Evolutionary conservation across 2,888 invertebrate genomes (phyloP), one percentile per base, ranked within the genome.

Genomic region (Drosophila subsilvestris): DNA sequence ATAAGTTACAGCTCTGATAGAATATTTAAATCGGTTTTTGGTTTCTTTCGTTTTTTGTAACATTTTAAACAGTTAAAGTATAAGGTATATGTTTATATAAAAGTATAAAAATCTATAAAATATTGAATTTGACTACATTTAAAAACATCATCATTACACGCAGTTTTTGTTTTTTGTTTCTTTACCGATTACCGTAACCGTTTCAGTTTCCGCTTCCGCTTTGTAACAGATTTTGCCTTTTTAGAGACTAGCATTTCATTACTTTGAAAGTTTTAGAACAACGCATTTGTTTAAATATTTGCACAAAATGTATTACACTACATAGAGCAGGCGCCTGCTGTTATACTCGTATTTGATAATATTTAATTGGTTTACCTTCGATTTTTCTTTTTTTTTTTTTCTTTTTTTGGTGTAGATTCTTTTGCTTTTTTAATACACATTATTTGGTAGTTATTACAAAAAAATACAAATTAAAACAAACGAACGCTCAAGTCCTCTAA

Each of bases 61-160:
- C 66, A 66, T 68, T 69, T 75, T 87, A 77, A 88, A 88, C 86
- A 89, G 84, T 88, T 79, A 86, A 88, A 88, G 88, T 88, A 88
- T 80, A 83, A 86, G 84, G 87, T 73, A 82, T 84, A 81, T 86
- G 55, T 86, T 77, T 86, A 86, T 83, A 83, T 83, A 89, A 88
- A 88, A 89, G 89, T 89, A 89, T 89, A 88, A 88, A 87, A 88
- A 88, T 89, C 80, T 88, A 88, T 89, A 88, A 89, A 85, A 88
- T 87, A 89, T 84, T 77, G 78, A 86, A 86, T 84, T 88, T 89
- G 61, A 86, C 89, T 88, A 88, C 89, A 76, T 81, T 86, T 86
- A 79, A 85, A 74, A 72, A 74, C 73, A 61, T 78, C 69, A 61
- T 70, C 63, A 45, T 61, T 61, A 74, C 56, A 50, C 63, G 59